Base-by-base conservation (phyloP, 2,888 invertebrate species). In the Agriopis marginaria region DNA sequence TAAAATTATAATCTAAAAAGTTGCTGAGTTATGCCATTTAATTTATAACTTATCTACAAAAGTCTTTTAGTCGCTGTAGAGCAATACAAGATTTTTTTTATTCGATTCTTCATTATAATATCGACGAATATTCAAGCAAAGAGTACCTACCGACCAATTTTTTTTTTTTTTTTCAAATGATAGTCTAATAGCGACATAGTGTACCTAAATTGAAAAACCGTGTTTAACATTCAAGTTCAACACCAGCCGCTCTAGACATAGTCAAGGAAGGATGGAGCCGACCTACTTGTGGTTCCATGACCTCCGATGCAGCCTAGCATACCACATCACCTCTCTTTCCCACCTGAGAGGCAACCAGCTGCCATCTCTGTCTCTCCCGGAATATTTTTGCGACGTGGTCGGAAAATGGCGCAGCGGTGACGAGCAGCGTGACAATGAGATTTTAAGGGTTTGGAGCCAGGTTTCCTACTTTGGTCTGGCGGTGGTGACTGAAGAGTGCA, bases 251-350 rank as follows among this genome's bases (percentile, higher is more conserved):
- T 83, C 83, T 86, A 88, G 87, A 86, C 88, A 81, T 83, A 83
- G 83, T 86, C 86, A 86, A 86, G 90, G 91, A 92, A 94, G 93
- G 93, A 93, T 91, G 92, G 86, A 90, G 89, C 81, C 90, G 92
- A 91, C 93, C 94, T 86, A 94, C 92, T 93, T 94, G 91, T 86
- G 90, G 94, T 93, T 93, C 93, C 89, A 89, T 93, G 93, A 94
- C 93, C 93, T 92, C 93, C 88, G 86, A 85, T 82, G 86, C 89
- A 90, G 88, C 92, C 91, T 91, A 92, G 89, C 91, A 86, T 79
- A 80, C 79, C 80, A 59, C 82, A 70, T 51, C 66, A 66, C 77
- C 65, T 88, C 89, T 82, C 84, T 83, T 77, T 91, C 84, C 14
- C 78, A 75, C 89, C 50, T 60, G 12, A 64, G 17, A 45, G 11